phyloP scores from a whole-genome alignment of 2,113 vertebrate genomes.

The Macaca mulatta region DNA sequence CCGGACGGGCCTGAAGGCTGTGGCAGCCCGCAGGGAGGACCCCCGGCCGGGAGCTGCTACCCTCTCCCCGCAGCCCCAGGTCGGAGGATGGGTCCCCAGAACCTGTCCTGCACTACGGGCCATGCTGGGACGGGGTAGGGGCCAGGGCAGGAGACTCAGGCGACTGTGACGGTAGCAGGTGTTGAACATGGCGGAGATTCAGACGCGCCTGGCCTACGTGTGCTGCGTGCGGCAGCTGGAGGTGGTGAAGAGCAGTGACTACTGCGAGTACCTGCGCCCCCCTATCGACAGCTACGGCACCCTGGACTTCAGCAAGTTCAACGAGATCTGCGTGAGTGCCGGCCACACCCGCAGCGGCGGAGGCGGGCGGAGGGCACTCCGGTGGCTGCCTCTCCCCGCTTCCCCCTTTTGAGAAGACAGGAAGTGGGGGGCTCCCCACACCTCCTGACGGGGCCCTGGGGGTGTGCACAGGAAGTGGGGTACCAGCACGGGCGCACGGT shows the following conservation, averaged over 20 bases:
- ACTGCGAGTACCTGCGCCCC: conserved; percentile 95
- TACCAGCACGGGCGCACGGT: conserved; percentile 93
- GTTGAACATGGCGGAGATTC: conserved; percentile 97
- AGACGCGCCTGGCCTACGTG: conserved; percentile 94
- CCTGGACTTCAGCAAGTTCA: conserved; percentile 94
- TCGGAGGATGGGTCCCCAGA: neutral
- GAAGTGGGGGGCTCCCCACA: neutral
- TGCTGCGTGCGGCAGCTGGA: conserved; percentile 97
- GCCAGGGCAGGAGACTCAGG: neutral
- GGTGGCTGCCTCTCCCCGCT: neutral
- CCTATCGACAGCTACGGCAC: conserved; percentile 94
- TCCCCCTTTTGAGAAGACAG: neutral
- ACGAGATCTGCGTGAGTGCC: conserved; percentile 93
- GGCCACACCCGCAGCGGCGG: neutral
- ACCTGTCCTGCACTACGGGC: neutral
- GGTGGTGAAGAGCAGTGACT: conserved; percentile 91
- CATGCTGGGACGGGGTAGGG: neutral
- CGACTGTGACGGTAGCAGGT: conserved; percentile 83
- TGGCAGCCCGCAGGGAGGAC: neutral
- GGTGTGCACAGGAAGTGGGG: conserved; percentile 91
- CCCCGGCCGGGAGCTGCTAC: neutral
- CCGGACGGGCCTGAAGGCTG: neutral
- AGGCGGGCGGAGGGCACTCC: neutral
- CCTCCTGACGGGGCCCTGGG: neutral
- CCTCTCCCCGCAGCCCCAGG: neutral